phyloP scores from a whole-genome alignment of 2,113 vertebrate species.

The Cyprinodon tularosa region DNA sequence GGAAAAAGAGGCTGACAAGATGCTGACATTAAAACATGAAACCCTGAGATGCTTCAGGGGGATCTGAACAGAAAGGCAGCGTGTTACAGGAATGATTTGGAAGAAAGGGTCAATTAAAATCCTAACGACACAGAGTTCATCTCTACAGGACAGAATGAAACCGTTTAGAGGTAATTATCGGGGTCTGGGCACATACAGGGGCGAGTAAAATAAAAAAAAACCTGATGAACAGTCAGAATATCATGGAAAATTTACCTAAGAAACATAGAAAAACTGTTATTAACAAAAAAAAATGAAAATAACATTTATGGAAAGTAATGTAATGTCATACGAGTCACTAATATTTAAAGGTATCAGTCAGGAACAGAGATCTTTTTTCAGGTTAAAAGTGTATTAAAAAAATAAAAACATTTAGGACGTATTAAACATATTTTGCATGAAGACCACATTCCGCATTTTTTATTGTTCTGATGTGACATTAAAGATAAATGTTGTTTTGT shows the following conservation, averaged over 20 bases:
- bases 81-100: neutral
- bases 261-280: neutral
- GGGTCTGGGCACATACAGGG: neutral
- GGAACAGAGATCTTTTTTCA: too few species aligned
- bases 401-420: too few species aligned
- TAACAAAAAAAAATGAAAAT: neutral
- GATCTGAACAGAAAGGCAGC: slow-evolving; percentile 6
- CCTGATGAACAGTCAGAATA: neutral
- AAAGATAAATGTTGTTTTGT: neutral
- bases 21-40: slow-evolving; percentile 28
- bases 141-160: slow-evolving; percentile 9
- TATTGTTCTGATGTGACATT: neutral
- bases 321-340: too few species aligned
- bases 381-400: too few species aligned
- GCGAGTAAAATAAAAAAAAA: neutral
- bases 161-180: neutral
- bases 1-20: neutral
- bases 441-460: neutral
- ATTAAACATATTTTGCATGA: neutral
- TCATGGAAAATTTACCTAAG: neutral
- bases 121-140: slow-evolving; percentile 13
- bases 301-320: neutral
- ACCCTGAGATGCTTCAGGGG: slow-evolving; percentile 18
- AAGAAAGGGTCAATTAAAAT: neutral
- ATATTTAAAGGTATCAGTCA: too few species aligned